Percentiles rank a stretch among this genome's conserved stretches.
phyloP scores from a whole-genome alignment of 2,797 vertebrate species.

The Brotula barbata region DNA sequence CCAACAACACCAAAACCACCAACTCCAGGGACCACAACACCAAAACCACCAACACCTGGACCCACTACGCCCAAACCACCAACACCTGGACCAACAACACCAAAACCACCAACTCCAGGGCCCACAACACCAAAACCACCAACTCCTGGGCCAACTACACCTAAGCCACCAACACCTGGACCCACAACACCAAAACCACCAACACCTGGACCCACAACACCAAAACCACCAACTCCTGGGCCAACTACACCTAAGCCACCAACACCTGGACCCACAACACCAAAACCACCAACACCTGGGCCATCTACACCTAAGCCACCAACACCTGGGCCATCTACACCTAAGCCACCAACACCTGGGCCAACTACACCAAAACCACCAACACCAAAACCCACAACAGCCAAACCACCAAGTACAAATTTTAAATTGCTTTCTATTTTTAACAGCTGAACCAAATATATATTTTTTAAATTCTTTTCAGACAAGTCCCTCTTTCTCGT shows the following conservation, averaged over 20 bases:
- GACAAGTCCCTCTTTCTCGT: not conserved
- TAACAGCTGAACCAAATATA: no score
- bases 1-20: slow-evolving; percentile 23
- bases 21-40: slow-evolving; percentile 20
- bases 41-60: slow-evolving; percentile 7
- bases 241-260: not conserved
- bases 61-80: slow-evolving; percentile 17
- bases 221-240: slow-evolving; percentile 15
- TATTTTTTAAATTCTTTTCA: not conserved
- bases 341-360: not conserved
- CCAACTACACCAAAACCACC: slow-evolving; percentile 2
- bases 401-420: slow-evolving; percentile 48
- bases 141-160: not conserved
- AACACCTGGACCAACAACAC: slow-evolving; percentile 33
- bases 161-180: slow-evolving; percentile 16
- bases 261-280: slow-evolving; percentile 1
- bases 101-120: slow-evolving; percentile 19
- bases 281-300: slow-evolving; percentile 6
- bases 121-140: slow-evolving; percentile 4
- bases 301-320: slow-evolving; percentile 1
- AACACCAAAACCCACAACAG: not conserved
- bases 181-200: slow-evolving; percentile 16
- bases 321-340: not conserved
- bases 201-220: slow-evolving; percentile 10
- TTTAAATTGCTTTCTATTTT: not conserved